Conservation (phyloP, 2,113 vertebrate genomes). For the Pseudopipra pipra region DNA sequence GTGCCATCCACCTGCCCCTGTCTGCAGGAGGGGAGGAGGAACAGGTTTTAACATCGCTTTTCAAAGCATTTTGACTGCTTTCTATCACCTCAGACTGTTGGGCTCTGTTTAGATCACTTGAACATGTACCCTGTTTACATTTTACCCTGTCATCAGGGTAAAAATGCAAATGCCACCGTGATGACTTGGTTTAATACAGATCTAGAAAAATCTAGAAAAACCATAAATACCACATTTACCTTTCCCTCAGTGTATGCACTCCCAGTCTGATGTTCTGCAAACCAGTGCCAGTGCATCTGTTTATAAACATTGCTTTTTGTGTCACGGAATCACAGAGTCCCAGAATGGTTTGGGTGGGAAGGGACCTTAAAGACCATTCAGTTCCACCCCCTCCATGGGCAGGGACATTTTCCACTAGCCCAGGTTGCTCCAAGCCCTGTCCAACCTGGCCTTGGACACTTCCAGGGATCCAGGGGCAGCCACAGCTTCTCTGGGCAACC, state of each 20-base stretch:
- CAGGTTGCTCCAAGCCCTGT: accelerated
- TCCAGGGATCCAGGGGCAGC: not conserved
- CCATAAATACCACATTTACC: not conserved
- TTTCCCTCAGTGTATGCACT: not conserved
- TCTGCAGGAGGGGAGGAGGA: not conserved
- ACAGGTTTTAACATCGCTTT: not conserved
- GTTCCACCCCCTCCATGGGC: not conserved
- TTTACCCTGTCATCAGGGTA: not conserved
- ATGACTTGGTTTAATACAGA: not conserved
- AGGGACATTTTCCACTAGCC: accelerated
- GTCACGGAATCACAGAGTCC: not conserved
- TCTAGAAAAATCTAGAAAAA: not conserved
- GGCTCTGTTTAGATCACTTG: not conserved
- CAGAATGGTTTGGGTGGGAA: not conserved
- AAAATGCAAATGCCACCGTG: not conserved
- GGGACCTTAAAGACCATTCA: not conserved
- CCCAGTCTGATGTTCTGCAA: not conserved
- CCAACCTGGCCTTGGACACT: not conserved
- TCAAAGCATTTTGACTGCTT: not conserved
- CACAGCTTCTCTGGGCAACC: not conserved
- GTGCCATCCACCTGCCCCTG: not conserved
- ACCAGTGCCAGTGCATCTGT: not conserved
- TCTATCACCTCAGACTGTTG: not conserved
- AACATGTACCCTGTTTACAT: too few relatives aligned
- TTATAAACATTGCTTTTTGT: not conserved